Base-by-base conservation (phyloP, 2,113 vertebrate species). In the Chunga burmeisteri region DNA sequence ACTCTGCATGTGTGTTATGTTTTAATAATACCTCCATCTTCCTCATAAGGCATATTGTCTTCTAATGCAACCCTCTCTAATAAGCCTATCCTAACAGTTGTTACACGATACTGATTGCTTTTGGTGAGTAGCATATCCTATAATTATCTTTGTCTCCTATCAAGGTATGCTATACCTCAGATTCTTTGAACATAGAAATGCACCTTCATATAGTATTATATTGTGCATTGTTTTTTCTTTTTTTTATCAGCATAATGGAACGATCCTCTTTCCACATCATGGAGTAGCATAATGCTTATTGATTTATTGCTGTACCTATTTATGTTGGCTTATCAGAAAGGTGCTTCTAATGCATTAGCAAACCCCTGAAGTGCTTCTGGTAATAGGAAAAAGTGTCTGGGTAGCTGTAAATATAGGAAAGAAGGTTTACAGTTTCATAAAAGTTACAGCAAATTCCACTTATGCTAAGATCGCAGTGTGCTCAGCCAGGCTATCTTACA, bases 271-370 rank as follows among this genome's bases (percentile, higher is more conserved):
- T 86, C 93, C 52, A 50, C 70, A 86, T 95, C 63, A 93, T 50
- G 63, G 32, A 91, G 50, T 29, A 74, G 46, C 12, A 78, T 81
- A 97, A 95, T 49, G 29, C 38, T 80, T 79, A 87, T 90, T 91
- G 95, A 97, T 96, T 94, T 89, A 94, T 70, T 92, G 61, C 75
- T 94, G 71, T 56, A 62, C 58, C 56, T 61, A 7, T 79, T 62
- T 68, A 74, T n/a, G 32, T 44, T 74, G 74, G 62, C 56, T 90
- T 94, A 93, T 93, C 74, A 79, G 75, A 88, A 96, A 74, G 81
- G 75, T 90, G 61, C 49, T 92, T 77, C 81, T 62, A 77, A 44
- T 96, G 81, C 92, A 97, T 96, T 92, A 96, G 68, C 29, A 59
- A 85, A 82, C 73, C 75, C 71, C 75, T 86, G 55, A 86, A 74